These are phyloP conservation scores for Alethe castanea DNA, from an alignment of 2,113 vertebrate genomes.

Conservation along the genomic window DNA sequence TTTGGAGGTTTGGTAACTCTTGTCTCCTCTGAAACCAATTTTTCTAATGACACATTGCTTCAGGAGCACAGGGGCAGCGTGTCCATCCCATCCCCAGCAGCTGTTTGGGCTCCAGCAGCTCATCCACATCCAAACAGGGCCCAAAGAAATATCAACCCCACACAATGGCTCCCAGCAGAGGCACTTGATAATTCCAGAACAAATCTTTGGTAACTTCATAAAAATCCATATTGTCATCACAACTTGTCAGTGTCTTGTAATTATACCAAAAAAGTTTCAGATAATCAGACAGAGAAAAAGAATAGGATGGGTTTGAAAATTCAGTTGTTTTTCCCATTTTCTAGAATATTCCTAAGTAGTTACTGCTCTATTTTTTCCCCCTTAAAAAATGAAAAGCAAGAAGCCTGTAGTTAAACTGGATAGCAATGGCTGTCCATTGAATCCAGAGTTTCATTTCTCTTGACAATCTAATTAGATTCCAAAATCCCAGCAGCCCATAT, in stretches of 20 bases:
- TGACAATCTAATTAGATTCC: not conserved
- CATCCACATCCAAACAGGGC: not conserved
- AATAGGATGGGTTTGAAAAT: not conserved
- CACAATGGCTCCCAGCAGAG: not conserved
- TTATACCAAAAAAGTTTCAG: not conserved
- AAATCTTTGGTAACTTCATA: not conserved
- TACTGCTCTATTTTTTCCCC: not conserved
- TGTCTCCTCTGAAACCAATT: not conserved
- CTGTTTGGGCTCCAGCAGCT: not conserved
- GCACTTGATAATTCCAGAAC: not conserved
- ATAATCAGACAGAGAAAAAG: not conserved
- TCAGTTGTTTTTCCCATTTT: not conserved
- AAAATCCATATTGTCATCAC: not conserved
- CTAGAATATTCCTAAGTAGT: not conserved
- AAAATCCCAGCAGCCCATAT: not conserved
- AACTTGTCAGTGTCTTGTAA: not conserved
- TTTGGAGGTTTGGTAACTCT: not conserved
- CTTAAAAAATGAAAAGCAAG: not conserved
- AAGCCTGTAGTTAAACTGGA: not conserved
- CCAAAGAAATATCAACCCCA: not conserved
- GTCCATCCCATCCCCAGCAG: not conserved
- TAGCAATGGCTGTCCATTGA: not conserved
- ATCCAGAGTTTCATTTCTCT: not conserved
- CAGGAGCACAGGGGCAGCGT: rapidly evolving
- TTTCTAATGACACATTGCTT: not conserved